phyloP scores from a whole-genome alignment of 2,113 vertebrate species.

The Notechis scutatus region DNA sequence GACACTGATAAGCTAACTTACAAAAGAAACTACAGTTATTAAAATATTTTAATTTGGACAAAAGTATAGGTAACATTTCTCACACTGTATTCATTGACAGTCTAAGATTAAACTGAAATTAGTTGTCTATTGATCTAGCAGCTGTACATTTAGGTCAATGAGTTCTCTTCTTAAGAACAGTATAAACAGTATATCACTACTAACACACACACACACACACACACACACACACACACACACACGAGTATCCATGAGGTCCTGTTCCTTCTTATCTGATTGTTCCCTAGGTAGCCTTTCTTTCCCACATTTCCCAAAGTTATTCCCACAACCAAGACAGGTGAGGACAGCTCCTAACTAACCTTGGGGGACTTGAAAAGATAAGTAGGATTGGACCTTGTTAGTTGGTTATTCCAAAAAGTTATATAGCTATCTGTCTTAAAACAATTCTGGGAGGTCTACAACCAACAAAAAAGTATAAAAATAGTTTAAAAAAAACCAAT shows the following conservation, averaged over 20 bases:
- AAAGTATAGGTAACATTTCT: not conserved
- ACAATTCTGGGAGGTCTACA: not conserved
- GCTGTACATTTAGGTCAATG: not conserved
- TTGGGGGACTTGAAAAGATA: not conserved
- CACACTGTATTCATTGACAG: not conserved
- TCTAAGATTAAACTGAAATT: not conserved
- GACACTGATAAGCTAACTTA: not conserved
- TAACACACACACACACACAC: too few relatives aligned
- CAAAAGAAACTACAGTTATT: not conserved
- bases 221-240: not conserved
- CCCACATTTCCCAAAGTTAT: not conserved
- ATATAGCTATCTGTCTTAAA: not conserved
- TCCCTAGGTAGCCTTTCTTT: not conserved
- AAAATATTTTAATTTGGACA: not conserved
- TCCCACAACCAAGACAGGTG: not conserved
- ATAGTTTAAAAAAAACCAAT: not conserved
- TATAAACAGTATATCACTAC: not conserved
- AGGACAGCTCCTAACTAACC: not conserved
- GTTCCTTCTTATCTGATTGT: not conserved
- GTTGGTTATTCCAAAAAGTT: not conserved
- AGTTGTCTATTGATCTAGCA: not conserved
- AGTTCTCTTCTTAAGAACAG: not conserved
- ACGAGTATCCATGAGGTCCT: not conserved
- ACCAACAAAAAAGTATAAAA: not conserved
- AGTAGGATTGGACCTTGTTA: not conserved